Base-by-base conservation (phyloP, 2,113 vertebrate species). In the Oreotrochilus melanogaster region DNA sequence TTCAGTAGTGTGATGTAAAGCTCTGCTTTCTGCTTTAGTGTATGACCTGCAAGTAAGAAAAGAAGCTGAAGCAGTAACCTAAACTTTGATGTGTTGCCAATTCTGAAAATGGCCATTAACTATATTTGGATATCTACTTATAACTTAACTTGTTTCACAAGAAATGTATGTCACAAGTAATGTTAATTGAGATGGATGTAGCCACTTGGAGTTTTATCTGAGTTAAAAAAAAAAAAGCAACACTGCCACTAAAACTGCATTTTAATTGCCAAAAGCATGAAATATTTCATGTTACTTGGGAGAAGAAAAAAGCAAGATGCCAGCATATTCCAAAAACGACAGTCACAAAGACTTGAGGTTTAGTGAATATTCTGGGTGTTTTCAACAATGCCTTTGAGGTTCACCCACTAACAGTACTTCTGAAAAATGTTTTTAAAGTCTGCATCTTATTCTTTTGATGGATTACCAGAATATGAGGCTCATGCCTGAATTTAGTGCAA, bases 341-440 rank as follows among this genome's bases (percentile, higher is more conserved):
- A 82, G 73, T 69, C 39, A 65, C 78, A 82, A 95, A 89, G 87
- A 28, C 73, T 85, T 94, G 95, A 94, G 89, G 93, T 94, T 97
- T 95, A 85, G 61, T 0, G 4, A 85, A 43, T 89, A 67, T 47
- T 65, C 25, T 72, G 89, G 37, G 54, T 78, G n/a, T 87, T 92
- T 72, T 87, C 78, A 93, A 80, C 45, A 84, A 75, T 92, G 84
- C 45, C 84, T 95, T 95, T 93, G 95, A 91, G 91, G 94, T 88
- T 89, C 33, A 35, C 74, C 78, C 93, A 83, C 78, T 72, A 92
- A 81, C 62, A 86, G 74, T 57, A 76, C 37, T 94, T 82, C 37
- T 89, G 66, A 93, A 97, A 95, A 91, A 76, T 56, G 47, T 70
- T 62, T 89, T 95, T 88, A 54, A 95, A 94, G 74, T 76, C 74